Evolutionary conservation across 2,113 vertebrate genomes (phyloP), one percentile per base, ranked within the genome.

Genomic region (Tylochromis polylepis): DNA sequence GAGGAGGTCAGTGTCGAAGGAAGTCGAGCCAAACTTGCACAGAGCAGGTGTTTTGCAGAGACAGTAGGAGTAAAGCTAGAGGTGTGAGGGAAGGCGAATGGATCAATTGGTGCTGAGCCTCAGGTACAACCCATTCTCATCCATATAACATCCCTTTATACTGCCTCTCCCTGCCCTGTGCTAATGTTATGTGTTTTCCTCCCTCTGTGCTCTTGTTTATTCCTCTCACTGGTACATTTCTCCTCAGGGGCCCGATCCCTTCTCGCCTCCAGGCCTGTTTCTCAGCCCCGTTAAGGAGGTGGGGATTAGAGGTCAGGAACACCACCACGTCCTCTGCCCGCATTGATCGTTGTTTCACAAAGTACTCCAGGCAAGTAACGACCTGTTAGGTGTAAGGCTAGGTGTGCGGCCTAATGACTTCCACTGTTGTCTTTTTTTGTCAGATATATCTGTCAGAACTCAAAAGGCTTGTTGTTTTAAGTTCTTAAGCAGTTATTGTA

Each of bases 21-120:
- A 55, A 91, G 90, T 81, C 31, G 85, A 79, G 75, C 55, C 59
- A 88, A 87, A 84, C 82, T 58, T 85, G 83, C 80, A 86, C 51
- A 36, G 62, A 82, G 84, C 56, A 49, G 83, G 87, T 89, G 88
- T 90, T 92, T 90, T 86, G 77, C 59, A 81, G 84, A 89, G 81
- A 89, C 86, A 79, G 58, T 79, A 82, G 83, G 77, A 83, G 85
- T 24, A 41, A 86, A 80, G 87, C 89, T 84, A 86, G 85, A 87
- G 80, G 92, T 89, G 75, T 12, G 84, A 84, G 55, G 43, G 81
- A 79, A 92, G 92, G 93, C 93, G 90, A 92, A 75, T 5, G 78
- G 92, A 94, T 94, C 93, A 93, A 93, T 91, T 59, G 89, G 70
- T 84, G 89, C 84, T 82, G 89, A 93, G 92, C 87, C 87, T 89